Evolutionary conservation across 2,113 vertebrate genomes (phyloP), one percentile per base, ranked within the genome.

Genomic region (Sarotherodon lohbergeri): DNA sequence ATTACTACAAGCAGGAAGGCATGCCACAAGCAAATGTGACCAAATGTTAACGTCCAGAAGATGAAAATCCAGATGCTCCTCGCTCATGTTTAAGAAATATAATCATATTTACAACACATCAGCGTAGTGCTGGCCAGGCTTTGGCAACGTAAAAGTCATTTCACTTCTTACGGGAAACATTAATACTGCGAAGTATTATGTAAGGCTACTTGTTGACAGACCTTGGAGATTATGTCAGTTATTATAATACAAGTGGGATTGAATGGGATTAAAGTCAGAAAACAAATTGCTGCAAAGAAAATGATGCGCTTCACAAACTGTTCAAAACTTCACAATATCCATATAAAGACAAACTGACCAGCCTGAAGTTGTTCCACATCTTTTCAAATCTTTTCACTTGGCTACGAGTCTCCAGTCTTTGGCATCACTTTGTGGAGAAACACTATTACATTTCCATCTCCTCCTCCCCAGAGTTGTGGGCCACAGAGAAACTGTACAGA

Each of bases 401-500:
- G 46, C 63, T 16, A 48, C 11, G 19, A 54, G 32, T 93, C 36
- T 41, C 56, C 52, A 86, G 81, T 88, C 84, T 83, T 92, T 84
- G 78, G 81, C 54, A 29, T 85, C 68, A 48, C 81, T 78, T 80
- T 34, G 9, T 57, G 27, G 29, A 66, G 27, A 24, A 46, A 52
- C 41, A 36, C 14, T 1, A 4, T 92, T 95, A 97, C 90, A 97
- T 95, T 87, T 97, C 97, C 97, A 97, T 97, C 83, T 96, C 97
- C 90, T 97, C 97, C 89, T 96, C 97, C 2, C 89, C 91, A 16
- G 91, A 92, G 84, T 71, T 91, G 82, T 92, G 90, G 29, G 80
- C 54, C 4, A 66, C 90, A 56, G 94, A 90, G 82, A 91, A 92
- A 87, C 88, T 90, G 81, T 90, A 95, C n/a, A 89, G 83, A 27